phyloP scores from a whole-genome alignment of 1,140 invertebrate species.

The Cyphomyrmex costatus region DNA sequence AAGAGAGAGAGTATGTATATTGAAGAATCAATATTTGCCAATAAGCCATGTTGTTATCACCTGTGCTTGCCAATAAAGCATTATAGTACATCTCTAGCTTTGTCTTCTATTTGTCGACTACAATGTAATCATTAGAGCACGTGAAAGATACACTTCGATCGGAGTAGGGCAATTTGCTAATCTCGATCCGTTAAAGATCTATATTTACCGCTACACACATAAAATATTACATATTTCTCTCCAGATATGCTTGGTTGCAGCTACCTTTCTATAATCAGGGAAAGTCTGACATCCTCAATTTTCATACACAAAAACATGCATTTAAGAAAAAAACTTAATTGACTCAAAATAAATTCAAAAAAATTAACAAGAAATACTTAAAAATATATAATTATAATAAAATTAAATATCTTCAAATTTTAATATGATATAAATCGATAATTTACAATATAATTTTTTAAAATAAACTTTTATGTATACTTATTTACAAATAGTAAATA shows the following conservation, averaged over 20 bases:
- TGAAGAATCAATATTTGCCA: background rate
- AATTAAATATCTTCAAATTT: background rate
- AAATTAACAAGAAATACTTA: background rate
- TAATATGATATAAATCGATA: conserved; percentile 9
- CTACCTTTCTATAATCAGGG: conserved; percentile 53
- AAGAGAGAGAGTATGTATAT: background rate
- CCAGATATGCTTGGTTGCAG: conserved; percentile 39
- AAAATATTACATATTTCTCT: conserved; percentile 23
- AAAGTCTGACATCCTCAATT: conserved; percentile 46
- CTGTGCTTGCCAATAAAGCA: background rate
- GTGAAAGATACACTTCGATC: conserved; percentile 17
- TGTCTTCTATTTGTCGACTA: background rate
- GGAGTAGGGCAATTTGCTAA: conserved; percentile 22
- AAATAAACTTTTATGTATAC: background rate
- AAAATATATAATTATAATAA: conserved; percentile 6
- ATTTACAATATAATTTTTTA: background rate
- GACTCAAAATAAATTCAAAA: background rate
- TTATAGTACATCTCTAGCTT: background rate
- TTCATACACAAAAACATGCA: conserved; percentile 13
- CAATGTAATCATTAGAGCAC: background rate
- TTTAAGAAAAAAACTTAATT: background rate
- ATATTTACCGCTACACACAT: background rate
- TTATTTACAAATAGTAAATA: no score
- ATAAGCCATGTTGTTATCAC: background rate
- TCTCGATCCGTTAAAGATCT: background rate